Evolutionary conservation across 2,113 vertebrate genomes (phyloP), one percentile per base, ranked within the genome.

Genomic region (Glaucidium brasilianum): DNA sequence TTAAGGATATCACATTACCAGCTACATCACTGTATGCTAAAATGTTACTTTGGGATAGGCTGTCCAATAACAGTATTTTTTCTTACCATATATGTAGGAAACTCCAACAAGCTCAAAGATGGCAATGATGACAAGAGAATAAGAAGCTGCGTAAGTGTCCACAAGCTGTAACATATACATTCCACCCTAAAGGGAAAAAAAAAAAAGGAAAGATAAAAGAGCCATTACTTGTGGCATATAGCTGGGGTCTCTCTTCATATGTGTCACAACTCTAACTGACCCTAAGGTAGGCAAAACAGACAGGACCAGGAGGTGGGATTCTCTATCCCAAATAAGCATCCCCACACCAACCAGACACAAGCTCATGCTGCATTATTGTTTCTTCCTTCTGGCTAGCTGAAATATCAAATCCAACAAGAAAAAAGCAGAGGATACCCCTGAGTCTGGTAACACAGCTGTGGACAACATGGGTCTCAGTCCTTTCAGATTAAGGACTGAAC

Each of bases 131-230:
- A 99, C 99, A 1, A 99, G 98, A 53, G 99, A 99, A 10, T 99
- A 99, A 63, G 99, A 99, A 39, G 99, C 99, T 50, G 99, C 99
- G 0, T 98, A 99, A 0, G 98, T 99, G 86, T 99, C 99, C 96
- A 99, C 99, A 25, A 99, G 98, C 96, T 99, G 99, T n/a, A 99
- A 97, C 99, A 99, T 99, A 71, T 99, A 99, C 97, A 99, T 99
- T 37, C 99, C 99, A 93, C 98, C 98, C 99, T 99, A 91, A 76
- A 27, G 49, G 17, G 43, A 78, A 92, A 95, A 35, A 34, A 45
- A 45, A 34, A 91, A 72, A 93, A n/a, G n/a, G n/a, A 72, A 76
- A 75, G 15, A 96, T 3, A 80, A n/a, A 92, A 69, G 29, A 35
- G 3, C 6, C 21, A 41, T 97, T 69, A 89, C 20, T 53, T 2